Evolutionary conservation across 1,140 invertebrate genomes (phyloP).

Genomic region (Drosophila nannoptera): DNA sequence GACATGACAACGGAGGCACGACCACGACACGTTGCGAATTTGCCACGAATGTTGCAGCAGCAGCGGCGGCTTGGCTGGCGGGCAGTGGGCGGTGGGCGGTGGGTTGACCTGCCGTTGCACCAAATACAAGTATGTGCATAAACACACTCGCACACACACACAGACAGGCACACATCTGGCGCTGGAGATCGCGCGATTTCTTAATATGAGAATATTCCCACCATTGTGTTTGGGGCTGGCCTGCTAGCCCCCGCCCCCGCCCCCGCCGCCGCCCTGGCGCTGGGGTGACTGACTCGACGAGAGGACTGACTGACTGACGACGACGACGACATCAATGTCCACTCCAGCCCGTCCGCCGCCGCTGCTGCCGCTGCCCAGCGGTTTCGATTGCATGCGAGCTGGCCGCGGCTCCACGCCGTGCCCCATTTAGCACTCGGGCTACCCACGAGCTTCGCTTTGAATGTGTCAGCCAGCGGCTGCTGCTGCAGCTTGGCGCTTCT

Average conservation of each 20-base stretch:
- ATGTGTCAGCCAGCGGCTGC: conserved; percentile 44
- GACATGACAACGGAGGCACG: conserved; percentile 75
- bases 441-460: conserved; percentile 60
- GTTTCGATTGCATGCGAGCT: conserved; percentile 67
- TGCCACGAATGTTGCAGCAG: conserved; percentile 64
- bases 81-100: conserved; percentile 57
- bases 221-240: conserved; percentile 64
- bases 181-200: conserved; percentile 77
- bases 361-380: conserved; percentile 29
- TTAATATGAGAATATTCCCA: conserved; percentile 79
- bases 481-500: conserved; percentile 53
- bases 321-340: conserved; percentile 49
- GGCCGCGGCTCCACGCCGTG: conserved; percentile 35
- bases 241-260: not conserved
- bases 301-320: conserved; percentile 31
- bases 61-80: conserved; percentile 14
- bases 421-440: conserved; percentile 70
- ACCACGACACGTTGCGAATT: conserved; percentile 77
- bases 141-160: conserved; percentile 50
- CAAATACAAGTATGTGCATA: conserved; percentile 64
- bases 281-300: conserved; percentile 43
- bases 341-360: conserved; percentile 37
- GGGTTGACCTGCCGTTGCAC: conserved; percentile 73
- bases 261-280: conserved; percentile 18
- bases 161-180: conserved; percentile 67